phyloP scores from a whole-genome alignment of 1,140 invertebrate genomes.

The Argopecten irradians region DNA sequence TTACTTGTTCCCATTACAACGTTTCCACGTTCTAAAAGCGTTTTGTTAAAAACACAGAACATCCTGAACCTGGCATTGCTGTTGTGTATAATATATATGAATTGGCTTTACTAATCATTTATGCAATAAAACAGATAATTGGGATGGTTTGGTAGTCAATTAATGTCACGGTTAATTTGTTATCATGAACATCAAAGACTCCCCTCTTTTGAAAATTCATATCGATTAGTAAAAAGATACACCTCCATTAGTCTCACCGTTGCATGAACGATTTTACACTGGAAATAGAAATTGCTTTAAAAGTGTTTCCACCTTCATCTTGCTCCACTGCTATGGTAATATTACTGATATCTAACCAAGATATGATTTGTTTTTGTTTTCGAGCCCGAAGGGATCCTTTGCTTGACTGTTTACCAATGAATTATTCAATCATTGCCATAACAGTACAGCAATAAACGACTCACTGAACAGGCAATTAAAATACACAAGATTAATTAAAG shows the following conservation, averaged over 20 bases:
- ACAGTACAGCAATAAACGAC: not conserved
- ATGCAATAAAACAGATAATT: not conserved
- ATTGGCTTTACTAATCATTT: not conserved
- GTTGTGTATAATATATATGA: too few relatives aligned
- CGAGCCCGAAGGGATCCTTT: not conserved
- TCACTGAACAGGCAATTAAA: too few relatives aligned
- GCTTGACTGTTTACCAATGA: not conserved
- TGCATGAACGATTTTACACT: not conserved
- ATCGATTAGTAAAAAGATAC: not conserved
- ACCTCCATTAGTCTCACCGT: not conserved
- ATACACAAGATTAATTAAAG: too few relatives aligned
- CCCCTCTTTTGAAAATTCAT: not conserved
- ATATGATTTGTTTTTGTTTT: not conserved
- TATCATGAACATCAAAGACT: not conserved
- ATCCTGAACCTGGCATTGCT: too few relatives aligned
- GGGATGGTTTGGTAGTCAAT: not conserved
- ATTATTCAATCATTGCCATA: not conserved
- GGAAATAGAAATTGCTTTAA: not conserved
- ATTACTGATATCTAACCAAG: not conserved
- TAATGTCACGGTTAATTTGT: not conserved
- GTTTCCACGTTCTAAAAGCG: too few relatives aligned
- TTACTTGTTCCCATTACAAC: too few relatives aligned
- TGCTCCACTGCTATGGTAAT: not conserved
- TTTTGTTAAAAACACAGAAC: too few relatives aligned
- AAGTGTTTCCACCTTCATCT: not conserved